These are phyloP conservation scores for Vidua chalybeata DNA, from an alignment of 2,113 vertebrate species.

Conservation along the genomic window DNA sequence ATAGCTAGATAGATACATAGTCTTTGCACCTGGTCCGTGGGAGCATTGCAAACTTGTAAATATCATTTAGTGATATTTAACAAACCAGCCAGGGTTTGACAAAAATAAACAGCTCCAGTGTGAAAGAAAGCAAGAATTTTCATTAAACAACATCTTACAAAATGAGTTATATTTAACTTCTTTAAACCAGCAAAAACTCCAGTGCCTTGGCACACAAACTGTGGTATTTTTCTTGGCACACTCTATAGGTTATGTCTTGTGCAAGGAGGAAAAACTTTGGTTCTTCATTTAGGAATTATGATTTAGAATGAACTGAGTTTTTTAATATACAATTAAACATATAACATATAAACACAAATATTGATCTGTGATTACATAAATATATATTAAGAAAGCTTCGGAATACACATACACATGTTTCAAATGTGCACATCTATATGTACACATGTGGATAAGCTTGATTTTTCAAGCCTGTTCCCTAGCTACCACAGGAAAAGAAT, in stretches of 20 bases:
- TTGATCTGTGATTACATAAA: not conserved
- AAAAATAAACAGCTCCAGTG: slow-evolving; percentile 53
- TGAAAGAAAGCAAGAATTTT: slow-evolving; percentile 48
- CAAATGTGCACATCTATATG: not conserved
- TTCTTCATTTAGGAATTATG: not conserved
- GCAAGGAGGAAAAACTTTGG: not conserved
- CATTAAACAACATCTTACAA: slow-evolving; percentile 44
- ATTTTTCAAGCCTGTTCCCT: slow-evolving; percentile 10
- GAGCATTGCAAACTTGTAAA: slow-evolving; percentile 47
- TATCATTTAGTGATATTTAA: slow-evolving; percentile 68
- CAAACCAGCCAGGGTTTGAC: slow-evolving; percentile 32
- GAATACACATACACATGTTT: not conserved
- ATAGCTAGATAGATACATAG: not conserved
- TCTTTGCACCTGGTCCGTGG: slow-evolving; percentile 47
- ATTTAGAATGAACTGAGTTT: not conserved
- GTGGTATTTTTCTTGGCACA: slow-evolving; percentile 9
- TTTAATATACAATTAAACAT: not conserved
- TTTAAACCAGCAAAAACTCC: not conserved
- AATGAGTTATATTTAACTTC: slow-evolving; percentile 44
- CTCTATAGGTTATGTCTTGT: not conserved
- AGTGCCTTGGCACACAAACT: not conserved
- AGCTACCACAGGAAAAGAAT: not conserved
- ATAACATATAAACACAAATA: not conserved
- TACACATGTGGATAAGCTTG: not conserved
- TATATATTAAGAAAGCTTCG: not conserved